These are phyloP conservation scores for Leucoma salicis DNA, from an alignment of 2,888 invertebrate species.

Conservation along the genomic window DNA sequence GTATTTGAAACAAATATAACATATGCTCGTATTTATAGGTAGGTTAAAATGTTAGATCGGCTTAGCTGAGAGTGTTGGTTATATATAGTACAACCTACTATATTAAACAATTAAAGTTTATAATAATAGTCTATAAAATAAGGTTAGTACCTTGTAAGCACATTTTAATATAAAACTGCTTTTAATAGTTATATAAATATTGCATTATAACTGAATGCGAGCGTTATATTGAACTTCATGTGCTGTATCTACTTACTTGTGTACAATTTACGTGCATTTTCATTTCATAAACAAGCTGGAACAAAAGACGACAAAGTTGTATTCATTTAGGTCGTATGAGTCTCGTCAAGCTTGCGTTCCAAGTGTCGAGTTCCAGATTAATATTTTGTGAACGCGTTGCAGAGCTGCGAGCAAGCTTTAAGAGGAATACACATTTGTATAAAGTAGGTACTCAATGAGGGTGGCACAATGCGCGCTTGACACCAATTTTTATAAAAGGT, in stretches of 20 bases:
- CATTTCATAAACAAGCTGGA: conserved; percentile 53
- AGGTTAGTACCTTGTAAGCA: background rate
- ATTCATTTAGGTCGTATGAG: conserved; percentile 58
- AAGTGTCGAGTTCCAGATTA: conserved; percentile 61
- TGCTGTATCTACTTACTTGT: conserved; percentile 13
- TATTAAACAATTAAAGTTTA: background rate
- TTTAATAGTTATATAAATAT: background rate
- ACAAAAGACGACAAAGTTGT: conserved; percentile 59
- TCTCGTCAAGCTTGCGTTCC: conserved; percentile 44
- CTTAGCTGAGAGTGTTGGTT: background rate
- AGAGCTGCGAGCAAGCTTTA: conserved; percentile 18
- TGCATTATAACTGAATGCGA: background rate
- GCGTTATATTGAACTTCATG: background rate
- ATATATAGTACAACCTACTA: background rate
- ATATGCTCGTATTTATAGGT: too few relatives aligned
- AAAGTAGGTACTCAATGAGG: conserved; percentile 6
- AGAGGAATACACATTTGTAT: conserved; percentile 25
- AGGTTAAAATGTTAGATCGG: background rate
- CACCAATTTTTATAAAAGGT: background rate
- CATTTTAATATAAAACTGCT: background rate
- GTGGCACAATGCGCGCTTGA: conserved; percentile 1
- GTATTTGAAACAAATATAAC: conserved; percentile 28
- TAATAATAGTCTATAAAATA: background rate
- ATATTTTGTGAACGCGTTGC: conserved; percentile 48
- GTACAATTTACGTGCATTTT: conserved; percentile 32